Percentiles rank a stretch among this genome's conserved stretches.
phyloP scores from a whole-genome alignment of 2,797 vertebrate genomes.

The Lindbergichthys nudifrons region DNA sequence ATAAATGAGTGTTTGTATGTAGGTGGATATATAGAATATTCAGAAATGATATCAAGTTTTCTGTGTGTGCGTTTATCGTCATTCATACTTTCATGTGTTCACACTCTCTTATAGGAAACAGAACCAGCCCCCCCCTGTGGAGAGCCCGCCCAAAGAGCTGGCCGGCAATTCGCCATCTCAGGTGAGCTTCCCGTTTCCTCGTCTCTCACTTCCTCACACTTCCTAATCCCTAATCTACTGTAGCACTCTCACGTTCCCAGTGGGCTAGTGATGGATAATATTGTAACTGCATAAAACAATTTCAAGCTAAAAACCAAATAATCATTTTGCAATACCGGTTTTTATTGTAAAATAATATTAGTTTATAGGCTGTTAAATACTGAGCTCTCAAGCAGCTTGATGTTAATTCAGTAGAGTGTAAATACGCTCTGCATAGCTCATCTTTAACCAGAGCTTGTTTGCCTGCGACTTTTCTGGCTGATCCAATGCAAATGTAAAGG shows the following conservation, averaged over 20 bases:
- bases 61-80: neutral
- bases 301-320: neutral
- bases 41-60: neutral
- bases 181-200: conserved; percentile 67
- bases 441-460: conserved; percentile 24
- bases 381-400: conserved; percentile 1
- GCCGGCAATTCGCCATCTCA: conserved; percentile 88
- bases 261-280: neutral
- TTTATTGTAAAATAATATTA: no score
- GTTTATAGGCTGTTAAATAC: no score
- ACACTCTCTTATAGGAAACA: conserved; percentile 86
- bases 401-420: neutral
- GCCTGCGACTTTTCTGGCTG: neutral
- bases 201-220: neutral
- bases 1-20: neutral
- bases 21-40: neutral
- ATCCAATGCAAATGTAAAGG: neutral
- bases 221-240: neutral
- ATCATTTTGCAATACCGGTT: neutral
- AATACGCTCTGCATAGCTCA: conserved; percentile 4
- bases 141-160: conserved; percentile 91
- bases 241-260: neutral
- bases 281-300: neutral
- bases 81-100: conserved; percentile 23
- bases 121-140: conserved; percentile 75